Base-by-base conservation (phyloP, 2,888 invertebrate genomes). In the Lydus trimaculatus region DNA sequence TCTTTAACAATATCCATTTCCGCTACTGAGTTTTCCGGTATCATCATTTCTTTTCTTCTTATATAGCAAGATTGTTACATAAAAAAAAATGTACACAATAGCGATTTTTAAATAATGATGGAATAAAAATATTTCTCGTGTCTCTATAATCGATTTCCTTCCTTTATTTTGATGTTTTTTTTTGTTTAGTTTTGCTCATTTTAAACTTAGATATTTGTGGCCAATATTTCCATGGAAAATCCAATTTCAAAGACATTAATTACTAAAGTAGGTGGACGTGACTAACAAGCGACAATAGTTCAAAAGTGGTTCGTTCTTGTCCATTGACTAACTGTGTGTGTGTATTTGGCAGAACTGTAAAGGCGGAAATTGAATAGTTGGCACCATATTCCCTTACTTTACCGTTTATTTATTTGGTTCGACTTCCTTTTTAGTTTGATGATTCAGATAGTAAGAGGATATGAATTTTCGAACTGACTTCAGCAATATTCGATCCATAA, bases 301-400 rank as follows among this genome's bases (percentile, higher is more conserved):
- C 13, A 52, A 23, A 52, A 52, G 23, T 52, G 17, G 23, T 9
- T 20, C n/a, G n/a, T n/a, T n/a, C n/a, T 20, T 52, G 23, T 23
- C 23, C 20, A 11, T 23, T 52, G 52, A 23, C 52, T 20, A 52
- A 20, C 52, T 3, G 11, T 36, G 33, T 33, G 33, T 33, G 33
- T 48, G 52, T 13, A 13, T 13, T 20, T 52, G 52, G 52, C 20
- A 52, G 39, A 17, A 43, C 7, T 43, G 39, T n/a, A 43, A 43
- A 17, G 39, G 23, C 52, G 52, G 52, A 52, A 52, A 52, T 52
- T 52, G 52, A 52, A 52, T 52, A 52, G 52, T 52, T 23, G 20
- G 23, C 20, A 52, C 52, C 23, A 23, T n/a, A n/a, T 4, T 52
- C 9, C 23, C 5, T 2, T 36, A 13, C 52, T 52, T 52, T 52